A percentile compares a stretch with the other conserved stretches of the same genome.
These are phyloP conservation scores for Ochropleura plecta DNA, from an alignment of 2,888 invertebrate genomes.

Conservation along the genomic window DNA sequence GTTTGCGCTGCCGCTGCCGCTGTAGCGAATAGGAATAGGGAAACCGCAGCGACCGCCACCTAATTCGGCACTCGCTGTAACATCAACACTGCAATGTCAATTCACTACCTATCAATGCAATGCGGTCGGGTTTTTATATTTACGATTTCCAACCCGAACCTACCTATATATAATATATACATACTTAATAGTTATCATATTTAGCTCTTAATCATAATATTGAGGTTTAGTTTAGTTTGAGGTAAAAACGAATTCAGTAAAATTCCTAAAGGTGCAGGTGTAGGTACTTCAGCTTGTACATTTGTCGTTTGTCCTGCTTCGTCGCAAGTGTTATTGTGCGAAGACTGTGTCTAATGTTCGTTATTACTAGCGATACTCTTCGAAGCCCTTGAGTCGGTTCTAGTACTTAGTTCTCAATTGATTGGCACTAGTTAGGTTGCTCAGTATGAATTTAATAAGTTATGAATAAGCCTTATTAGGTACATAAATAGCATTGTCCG, in stretches of 20 bases:
- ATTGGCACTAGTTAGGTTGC: not conserved
- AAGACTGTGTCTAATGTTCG: not conserved
- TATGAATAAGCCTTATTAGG: not conserved
- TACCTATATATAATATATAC: too few relatives aligned
- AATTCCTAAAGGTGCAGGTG: too few relatives aligned
- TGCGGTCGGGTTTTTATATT: not conserved
- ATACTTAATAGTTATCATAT: not conserved
- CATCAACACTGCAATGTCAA: not conserved
- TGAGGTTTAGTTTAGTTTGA: not conserved
- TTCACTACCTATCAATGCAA: not conserved
- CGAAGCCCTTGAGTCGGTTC: not conserved
- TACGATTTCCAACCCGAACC: not conserved
- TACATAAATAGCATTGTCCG: not conserved
- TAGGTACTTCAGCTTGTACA: not conserved
- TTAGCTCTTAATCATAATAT: not conserved
- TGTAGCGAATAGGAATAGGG: too few relatives aligned
- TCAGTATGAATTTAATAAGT: not conserved
- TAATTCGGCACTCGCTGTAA: not conserved
- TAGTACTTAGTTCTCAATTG: not conserved
- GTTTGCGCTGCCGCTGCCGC: too few relatives aligned
- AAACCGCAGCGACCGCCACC: too few relatives aligned
- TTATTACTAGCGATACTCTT: not conserved
- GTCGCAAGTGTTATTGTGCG: not conserved
- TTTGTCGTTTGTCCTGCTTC: not conserved
- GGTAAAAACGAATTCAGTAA: not conserved